Percentiles rank a stretch among this genome's conserved stretches.
Conservation (phyloP, 2,113 vertebrate genomes). For the Pachypanchax playfairii region DNA sequence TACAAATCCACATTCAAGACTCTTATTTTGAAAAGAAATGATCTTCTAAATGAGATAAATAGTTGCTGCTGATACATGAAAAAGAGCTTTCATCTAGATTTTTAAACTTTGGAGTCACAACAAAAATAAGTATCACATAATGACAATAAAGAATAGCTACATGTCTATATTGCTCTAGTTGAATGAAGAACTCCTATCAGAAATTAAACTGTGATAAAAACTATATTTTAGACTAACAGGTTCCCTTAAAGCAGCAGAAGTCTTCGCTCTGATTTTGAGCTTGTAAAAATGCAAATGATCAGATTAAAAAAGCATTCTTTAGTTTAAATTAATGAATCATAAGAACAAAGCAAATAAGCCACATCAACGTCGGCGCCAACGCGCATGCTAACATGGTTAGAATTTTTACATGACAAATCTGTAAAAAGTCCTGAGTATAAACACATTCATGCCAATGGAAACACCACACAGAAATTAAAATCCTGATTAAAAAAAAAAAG, state of each 20-base stretch:
- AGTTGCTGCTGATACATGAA: background rate
- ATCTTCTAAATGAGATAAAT: background rate
- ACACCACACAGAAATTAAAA: background rate
- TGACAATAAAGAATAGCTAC: background rate
- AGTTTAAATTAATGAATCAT: conserved; percentile 17
- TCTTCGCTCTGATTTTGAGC: conserved; percentile 22
- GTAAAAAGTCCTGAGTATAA: conserved; percentile 30
- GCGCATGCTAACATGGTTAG: conserved; percentile 66
- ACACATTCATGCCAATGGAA: conserved; percentile 25
- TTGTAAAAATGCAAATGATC: conserved; percentile 12
- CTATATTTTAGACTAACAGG: background rate
- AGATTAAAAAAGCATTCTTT: conserved; percentile 20
- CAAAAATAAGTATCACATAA: too few relatives aligned
- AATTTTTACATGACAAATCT: conserved; percentile 36
- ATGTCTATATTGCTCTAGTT: background rate
- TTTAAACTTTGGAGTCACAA: background rate
- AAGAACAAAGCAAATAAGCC: conserved; percentile 34
- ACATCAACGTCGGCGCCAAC: conserved; percentile 50
- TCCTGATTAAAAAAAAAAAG: conserved; percentile 17
- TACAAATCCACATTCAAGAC: background rate
- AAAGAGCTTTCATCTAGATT: background rate
- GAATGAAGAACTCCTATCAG: background rate
- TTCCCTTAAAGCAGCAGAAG: conserved; percentile 42
- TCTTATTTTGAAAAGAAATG: background rate
- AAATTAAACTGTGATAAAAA: background rate